Evolutionary conservation across 92 coral and sea anemone genomes (phyloP).

Genomic region (Porites divaricata): DNA sequence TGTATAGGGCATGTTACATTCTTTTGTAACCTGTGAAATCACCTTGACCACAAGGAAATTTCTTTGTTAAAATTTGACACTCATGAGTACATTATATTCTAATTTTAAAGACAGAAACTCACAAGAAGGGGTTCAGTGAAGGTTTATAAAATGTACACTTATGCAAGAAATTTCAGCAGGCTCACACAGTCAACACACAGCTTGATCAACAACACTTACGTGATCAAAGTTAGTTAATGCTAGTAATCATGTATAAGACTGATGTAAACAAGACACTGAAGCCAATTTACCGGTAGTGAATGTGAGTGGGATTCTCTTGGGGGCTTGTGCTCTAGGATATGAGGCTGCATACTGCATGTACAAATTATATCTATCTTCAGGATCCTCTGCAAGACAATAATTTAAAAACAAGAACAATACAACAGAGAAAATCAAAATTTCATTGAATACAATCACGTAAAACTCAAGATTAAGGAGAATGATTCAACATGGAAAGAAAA

Average conservation of each 20-base stretch:
- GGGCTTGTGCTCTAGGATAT: constrained; percentile 89
- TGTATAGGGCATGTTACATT: neutral
- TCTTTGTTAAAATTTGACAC: too few species aligned
- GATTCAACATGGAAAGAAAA: neutral
- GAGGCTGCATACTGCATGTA: constrained; percentile 65
- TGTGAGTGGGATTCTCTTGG: constrained; percentile 91
- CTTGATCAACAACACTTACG: too few species aligned
- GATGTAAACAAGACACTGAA: neutral
- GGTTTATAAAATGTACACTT: too few species aligned
- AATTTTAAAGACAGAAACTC: too few species aligned
- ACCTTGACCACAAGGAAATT: neutral
- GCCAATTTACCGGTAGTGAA: constrained; percentile 71
- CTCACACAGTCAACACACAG: too few species aligned
- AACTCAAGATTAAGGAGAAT: neutral
- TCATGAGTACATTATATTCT: too few species aligned
- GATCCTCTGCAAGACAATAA: constrained; percentile 48
- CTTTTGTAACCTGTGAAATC: too few species aligned
- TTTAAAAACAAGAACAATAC: neutral
- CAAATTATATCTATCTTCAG: constrained; percentile 73
- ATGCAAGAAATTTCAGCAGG: too few species aligned
- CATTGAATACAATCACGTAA: neutral
- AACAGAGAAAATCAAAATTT: neutral
- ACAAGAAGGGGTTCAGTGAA: too few species aligned
- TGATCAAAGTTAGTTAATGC: too few species aligned
- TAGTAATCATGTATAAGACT: too few species aligned